Evolutionary conservation across 2,797 vertebrate species (phyloP).

Genomic region (Bradypus variegatus): DNA sequence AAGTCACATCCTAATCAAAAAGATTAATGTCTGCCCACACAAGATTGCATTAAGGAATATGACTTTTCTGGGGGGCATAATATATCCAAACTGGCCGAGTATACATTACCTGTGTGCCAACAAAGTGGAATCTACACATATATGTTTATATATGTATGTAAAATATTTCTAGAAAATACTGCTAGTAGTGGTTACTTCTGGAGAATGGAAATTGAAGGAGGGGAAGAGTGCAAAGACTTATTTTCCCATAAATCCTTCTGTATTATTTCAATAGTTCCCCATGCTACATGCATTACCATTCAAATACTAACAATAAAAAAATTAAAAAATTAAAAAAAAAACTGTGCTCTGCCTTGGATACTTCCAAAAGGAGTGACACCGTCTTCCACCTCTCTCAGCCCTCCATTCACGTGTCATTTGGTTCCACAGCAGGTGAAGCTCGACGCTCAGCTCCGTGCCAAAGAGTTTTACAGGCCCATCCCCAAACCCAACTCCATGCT

Average conservation of each 20-base stretch:
- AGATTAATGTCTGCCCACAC: no score
- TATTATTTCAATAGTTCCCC: background rate
- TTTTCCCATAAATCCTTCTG: background rate
- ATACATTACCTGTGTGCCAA: background rate
- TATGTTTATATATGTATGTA: background rate
- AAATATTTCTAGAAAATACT: background rate
- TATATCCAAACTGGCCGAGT: no score
- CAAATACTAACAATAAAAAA: background rate
- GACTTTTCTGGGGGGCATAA: no score
- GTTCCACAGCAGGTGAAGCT: slow-evolving; percentile 48
- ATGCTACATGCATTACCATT: background rate
- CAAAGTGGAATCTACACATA: background rate
- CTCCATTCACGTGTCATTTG: background rate
- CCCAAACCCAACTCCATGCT: slow-evolving; percentile 28
- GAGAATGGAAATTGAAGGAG: background rate
- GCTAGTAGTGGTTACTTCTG: background rate
- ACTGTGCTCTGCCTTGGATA: background rate
- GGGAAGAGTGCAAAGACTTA: background rate
- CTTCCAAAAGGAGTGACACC: no score
- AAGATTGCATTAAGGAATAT: no score
- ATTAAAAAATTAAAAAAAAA: background rate
- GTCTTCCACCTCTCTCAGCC: background rate
- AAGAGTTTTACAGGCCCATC: slow-evolving; percentile 33
- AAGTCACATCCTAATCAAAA: no score
- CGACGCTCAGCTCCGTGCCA: slow-evolving; percentile 25